Evolutionary conservation across 2,113 vertebrate species (phyloP).

Genomic region (Alectura lathami): DNA sequence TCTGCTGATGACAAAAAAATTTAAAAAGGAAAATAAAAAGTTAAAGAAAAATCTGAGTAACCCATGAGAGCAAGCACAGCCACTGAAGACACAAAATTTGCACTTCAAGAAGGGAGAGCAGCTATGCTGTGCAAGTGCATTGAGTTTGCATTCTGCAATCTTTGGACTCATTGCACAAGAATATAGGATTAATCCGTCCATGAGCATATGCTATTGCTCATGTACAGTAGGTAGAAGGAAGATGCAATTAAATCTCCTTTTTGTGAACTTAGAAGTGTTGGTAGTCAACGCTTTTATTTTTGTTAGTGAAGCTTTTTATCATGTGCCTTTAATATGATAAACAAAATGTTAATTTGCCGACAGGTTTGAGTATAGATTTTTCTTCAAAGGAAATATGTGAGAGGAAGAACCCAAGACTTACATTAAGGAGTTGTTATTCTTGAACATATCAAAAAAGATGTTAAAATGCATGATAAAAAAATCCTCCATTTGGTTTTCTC

Average conservation of each 20-base stretch:
- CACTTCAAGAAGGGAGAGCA: not conserved
- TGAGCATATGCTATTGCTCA: not conserved
- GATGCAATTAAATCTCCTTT: not conserved
- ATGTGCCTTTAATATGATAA: not conserved
- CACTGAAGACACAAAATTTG: not conserved
- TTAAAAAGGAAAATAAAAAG: not conserved
- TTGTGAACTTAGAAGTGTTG: not conserved
- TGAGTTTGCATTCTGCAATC: not conserved
- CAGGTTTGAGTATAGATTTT: not conserved
- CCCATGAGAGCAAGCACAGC: not conserved
- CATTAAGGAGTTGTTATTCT: not conserved
- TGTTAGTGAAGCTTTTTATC: not conserved
- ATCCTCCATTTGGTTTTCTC: not conserved
- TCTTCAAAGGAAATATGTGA: not conserved
- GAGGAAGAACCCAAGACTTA: not conserved
- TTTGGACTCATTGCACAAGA: not conserved
- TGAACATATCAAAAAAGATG: not conserved
- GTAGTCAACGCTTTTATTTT: not conserved
- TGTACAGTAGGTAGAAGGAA: not conserved
- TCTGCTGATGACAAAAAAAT: not conserved
- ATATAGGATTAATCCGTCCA: rapidly evolving
- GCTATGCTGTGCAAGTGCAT: not conserved
- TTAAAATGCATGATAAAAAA: not conserved
- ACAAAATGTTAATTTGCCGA: not conserved
- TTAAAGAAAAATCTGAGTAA: not conserved